Conservation (phyloP, 2,113 vertebrate genomes). For the Myxocyprinus asiaticus region DNA sequence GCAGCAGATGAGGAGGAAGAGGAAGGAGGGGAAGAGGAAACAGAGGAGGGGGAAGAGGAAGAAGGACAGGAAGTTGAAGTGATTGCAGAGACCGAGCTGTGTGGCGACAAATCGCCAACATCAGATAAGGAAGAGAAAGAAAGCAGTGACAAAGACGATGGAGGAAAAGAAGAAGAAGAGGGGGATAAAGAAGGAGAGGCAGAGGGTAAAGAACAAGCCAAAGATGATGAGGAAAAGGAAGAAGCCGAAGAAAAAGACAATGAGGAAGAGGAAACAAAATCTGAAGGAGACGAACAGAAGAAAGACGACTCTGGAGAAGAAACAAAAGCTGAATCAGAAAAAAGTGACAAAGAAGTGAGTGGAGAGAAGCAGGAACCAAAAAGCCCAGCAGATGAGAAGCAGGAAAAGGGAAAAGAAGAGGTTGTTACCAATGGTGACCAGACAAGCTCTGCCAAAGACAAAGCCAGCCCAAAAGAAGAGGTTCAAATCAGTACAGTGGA, state of each 20-base stretch:
- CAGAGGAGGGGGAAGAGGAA: not conserved
- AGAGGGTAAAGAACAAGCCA: slow-evolving; percentile 12
- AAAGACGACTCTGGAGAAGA: slow-evolving; percentile 9
- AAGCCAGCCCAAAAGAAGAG: slow-evolving; percentile 29
- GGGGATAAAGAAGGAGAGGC: not conserved
- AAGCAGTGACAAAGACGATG: not conserved
- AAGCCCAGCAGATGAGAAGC: not conserved
- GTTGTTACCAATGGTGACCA: not conserved
- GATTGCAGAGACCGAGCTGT: slow-evolving; percentile 38
- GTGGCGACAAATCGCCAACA: slow-evolving; percentile 4
- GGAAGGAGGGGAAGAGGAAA: not conserved
- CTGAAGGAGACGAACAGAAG: not conserved
- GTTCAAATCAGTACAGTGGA: slow-evolving; percentile 10
- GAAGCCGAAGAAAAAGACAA: slow-evolving; percentile 22
- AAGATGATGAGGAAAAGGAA: slow-evolving; percentile 6
- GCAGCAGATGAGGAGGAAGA: not conserved
- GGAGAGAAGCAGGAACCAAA: not conserved
- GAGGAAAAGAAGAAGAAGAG: not conserved
- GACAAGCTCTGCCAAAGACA: not conserved
- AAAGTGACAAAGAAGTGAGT: slow-evolving; percentile 9
- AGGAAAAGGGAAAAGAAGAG: not conserved
- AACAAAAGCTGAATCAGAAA: not conserved
- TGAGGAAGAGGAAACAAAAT: not conserved
- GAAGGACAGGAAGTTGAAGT: slow-evolving; percentile 1
- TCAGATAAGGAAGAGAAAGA: slow-evolving; percentile 9